phyloP scores from a whole-genome alignment of 2,113 vertebrate species.

The Opisthocomus hoazin region DNA sequence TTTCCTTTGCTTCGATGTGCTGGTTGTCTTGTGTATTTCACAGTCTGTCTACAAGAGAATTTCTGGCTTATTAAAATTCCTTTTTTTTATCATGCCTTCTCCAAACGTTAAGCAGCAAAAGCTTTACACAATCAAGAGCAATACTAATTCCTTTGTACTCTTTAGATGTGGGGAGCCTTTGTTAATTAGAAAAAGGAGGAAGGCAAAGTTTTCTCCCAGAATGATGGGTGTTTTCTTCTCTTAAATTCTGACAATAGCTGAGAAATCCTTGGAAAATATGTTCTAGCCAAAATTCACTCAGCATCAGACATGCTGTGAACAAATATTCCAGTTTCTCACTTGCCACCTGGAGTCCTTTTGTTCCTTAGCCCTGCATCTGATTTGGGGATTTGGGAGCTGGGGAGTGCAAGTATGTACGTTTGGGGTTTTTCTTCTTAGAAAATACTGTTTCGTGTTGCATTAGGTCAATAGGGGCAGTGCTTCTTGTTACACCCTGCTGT shows the following conservation, averaged over 20 bases:
- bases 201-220: not conserved
- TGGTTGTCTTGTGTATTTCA: not conserved
- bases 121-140: not conserved
- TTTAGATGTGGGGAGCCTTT: not conserved
- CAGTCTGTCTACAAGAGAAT: not conserved
- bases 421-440: not conserved
- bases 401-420: not conserved
- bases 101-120: not conserved
- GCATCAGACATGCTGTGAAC: slow-evolving; percentile 1
- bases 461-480: not conserved
- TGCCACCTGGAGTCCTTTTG: not conserved
- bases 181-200: slow-evolving; percentile 34
- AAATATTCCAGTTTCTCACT: not conserved
- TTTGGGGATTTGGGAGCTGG: not conserved
- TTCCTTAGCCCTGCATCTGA: not conserved
- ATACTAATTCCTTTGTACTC: not conserved
- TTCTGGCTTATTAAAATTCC: not conserved
- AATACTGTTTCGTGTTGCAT: not conserved
- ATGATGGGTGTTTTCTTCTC: slow-evolving; percentile 15
- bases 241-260: slow-evolving; percentile 21
- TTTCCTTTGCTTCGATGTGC: not conserved
- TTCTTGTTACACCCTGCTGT: not conserved
- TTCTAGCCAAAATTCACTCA: slow-evolving; percentile 5
- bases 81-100: not conserved
- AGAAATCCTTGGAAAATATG: slow-evolving; percentile 17